A percentile compares a stretch with the other conserved stretches of the same genome.
Evolutionary conservation across 2,797 vertebrate genomes (phyloP).

Genomic region (Crotalus adamanteus): DNA sequence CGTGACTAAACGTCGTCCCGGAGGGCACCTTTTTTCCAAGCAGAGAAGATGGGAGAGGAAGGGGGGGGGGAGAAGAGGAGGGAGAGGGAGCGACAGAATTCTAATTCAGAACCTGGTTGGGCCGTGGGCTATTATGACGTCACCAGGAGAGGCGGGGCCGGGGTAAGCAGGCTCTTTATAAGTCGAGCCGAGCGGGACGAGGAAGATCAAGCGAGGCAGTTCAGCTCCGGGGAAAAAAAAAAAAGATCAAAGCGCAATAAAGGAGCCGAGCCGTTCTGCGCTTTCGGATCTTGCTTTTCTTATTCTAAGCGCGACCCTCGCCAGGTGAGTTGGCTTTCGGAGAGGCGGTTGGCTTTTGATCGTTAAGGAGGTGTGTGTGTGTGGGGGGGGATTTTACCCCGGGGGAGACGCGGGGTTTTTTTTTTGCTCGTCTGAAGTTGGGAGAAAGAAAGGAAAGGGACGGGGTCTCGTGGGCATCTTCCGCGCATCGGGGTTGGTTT

Average conservation of each 20-base stretch:
- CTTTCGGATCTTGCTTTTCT: background rate
- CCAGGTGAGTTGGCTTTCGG: background rate
- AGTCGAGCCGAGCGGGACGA: background rate
- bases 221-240: no score
- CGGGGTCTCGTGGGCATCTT: no score
- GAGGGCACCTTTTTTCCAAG: background rate
- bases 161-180: background rate
- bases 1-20: background rate
- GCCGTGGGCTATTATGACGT: background rate
- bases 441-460: no score
- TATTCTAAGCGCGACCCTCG: background rate
- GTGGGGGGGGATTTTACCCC: background rate
- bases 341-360: rapidly evolving
- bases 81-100: background rate
- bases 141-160: background rate
- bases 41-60: background rate
- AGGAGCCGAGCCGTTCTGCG: no score
- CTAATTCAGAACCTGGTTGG: slow-evolving; percentile 1
- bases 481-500: background rate
- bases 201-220: background rate
- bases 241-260: background rate
- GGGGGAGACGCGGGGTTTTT: background rate
- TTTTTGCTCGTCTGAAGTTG: no score
- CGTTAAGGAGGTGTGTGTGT: no score
- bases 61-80: no score